phyloP scores from a whole-genome alignment of 2,888 invertebrate species.

The Clepsis dumicolana region DNA sequence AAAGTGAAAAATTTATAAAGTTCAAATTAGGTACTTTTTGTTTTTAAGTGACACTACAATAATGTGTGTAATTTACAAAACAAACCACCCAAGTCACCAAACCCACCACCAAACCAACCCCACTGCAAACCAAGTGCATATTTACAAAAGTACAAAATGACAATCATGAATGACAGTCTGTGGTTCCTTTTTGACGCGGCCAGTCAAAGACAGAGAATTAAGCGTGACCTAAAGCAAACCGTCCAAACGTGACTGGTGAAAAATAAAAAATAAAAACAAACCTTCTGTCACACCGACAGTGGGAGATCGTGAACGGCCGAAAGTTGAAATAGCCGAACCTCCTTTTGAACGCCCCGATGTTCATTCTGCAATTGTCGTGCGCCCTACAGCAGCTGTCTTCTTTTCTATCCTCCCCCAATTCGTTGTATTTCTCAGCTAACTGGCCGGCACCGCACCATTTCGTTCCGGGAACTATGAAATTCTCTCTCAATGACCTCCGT shows the following conservation, averaged over 20 bases:
- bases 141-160: slow-evolving; percentile 27
- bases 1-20: too few relatives aligned
- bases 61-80: slow-evolving; percentile 15
- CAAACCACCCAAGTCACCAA: slow-evolving; percentile 15
- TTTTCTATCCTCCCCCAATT: slow-evolving; percentile 82
- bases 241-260: slow-evolving; percentile 41
- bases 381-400: slow-evolving; percentile 91
- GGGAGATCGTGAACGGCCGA: slow-evolving; percentile 90
- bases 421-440: slow-evolving; percentile 85
- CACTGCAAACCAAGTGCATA: slow-evolving; percentile 17
- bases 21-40: too few relatives aligned
- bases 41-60: neutral
- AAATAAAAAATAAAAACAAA: slow-evolving; percentile 75
- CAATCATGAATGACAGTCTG: slow-evolving; percentile 1
- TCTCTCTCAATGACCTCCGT: slow-evolving; percentile 78
- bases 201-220: slow-evolving; percentile 19
- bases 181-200: neutral
- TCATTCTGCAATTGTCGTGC: slow-evolving; percentile 90
- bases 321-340: slow-evolving; percentile 89
- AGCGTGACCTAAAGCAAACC: slow-evolving; percentile 37
- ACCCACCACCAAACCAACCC: slow-evolving; percentile 35
- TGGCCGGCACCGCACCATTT: slow-evolving; percentile 91
- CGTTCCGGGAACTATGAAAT: slow-evolving; percentile 88
- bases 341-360: slow-evolving; percentile 87
- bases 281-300: slow-evolving; percentile 93